Conservation (phyloP, 2,797 vertebrate genomes). For the Myripristis murdjan region DNA sequence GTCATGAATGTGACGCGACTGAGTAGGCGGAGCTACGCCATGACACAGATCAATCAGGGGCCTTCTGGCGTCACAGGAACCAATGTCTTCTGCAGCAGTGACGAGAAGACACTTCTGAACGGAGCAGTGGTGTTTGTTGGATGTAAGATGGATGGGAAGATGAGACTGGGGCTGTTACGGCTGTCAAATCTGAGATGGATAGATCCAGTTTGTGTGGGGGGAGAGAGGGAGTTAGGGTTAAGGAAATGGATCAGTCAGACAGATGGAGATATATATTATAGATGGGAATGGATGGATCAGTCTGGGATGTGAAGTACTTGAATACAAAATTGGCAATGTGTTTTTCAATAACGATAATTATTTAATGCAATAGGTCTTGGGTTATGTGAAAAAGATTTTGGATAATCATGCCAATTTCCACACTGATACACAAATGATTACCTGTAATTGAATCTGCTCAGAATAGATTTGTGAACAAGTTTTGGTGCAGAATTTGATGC, state of each 20-base stretch:
- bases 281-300: not conserved
- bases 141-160: slow-evolving; percentile 74
- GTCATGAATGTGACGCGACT: slow-evolving; percentile 57
- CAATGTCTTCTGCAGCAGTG: slow-evolving; percentile 63
- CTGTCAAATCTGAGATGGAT: slow-evolving; percentile 1
- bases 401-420: not conserved
- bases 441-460: too few species aligned
- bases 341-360: not conserved
- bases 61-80: slow-evolving; percentile 33
- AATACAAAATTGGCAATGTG: not conserved
- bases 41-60: slow-evolving; percentile 49
- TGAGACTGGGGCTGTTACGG: not conserved
- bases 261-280: not conserved
- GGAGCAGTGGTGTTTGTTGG: slow-evolving; percentile 84
- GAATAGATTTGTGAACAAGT: not conserved
- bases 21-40: slow-evolving; percentile 77
- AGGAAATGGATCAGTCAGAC: too few species aligned
- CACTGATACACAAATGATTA: not conserved
- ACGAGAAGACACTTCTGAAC: accelerated
- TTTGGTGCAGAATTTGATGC: too few species aligned
- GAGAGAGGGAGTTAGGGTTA: not conserved
- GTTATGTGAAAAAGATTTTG: not conserved
- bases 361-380: not conserved
- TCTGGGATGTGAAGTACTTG: not conserved
- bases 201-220: not conserved